These are phyloP conservation scores for Tilapia sparmanii DNA, from an alignment of 2,113 vertebrate genomes.

Conservation along the genomic window DNA sequence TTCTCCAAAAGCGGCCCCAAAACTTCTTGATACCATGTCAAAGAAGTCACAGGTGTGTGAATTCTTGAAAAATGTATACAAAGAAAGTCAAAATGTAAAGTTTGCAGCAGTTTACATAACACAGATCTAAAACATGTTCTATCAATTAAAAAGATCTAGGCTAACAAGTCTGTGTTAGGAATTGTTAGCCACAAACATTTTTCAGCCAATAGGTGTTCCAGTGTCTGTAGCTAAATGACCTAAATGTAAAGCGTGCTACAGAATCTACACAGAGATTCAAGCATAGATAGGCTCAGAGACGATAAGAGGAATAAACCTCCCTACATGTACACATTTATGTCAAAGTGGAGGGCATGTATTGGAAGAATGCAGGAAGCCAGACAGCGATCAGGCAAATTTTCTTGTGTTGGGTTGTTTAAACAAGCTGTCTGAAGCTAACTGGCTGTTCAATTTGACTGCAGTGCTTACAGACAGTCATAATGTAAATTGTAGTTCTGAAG, in stretches of 20 bases:
- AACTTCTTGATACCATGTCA: neutral
- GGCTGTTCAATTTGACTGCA: neutral
- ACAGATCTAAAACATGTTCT: neutral
- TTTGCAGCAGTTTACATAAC: neutral
- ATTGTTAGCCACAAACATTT: neutral
- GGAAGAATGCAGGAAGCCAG: neutral
- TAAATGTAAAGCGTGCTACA: neutral
- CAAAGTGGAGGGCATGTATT: neutral
- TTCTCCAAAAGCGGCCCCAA: neutral
- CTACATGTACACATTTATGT: neutral
- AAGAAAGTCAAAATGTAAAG: neutral
- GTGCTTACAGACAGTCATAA: neutral
- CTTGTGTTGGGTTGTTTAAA: neutral
- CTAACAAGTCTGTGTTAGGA: neutral
- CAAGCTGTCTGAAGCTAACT: neutral
- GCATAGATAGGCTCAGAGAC: neutral
- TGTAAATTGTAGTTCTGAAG: neutral
- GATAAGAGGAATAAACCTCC: neutral
- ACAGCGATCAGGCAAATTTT: neutral
- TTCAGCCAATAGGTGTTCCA: neutral
- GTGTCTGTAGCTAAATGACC: neutral
- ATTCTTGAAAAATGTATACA: neutral
- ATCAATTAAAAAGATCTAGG: neutral
- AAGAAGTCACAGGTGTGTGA: neutral
- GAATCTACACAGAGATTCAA: neutral